A percentile compares a stretch with the other conserved stretches of the same genome.
phyloP scores from a whole-genome alignment of 1,140 invertebrate species.

The Caenorhabditis brenneri region DNA sequence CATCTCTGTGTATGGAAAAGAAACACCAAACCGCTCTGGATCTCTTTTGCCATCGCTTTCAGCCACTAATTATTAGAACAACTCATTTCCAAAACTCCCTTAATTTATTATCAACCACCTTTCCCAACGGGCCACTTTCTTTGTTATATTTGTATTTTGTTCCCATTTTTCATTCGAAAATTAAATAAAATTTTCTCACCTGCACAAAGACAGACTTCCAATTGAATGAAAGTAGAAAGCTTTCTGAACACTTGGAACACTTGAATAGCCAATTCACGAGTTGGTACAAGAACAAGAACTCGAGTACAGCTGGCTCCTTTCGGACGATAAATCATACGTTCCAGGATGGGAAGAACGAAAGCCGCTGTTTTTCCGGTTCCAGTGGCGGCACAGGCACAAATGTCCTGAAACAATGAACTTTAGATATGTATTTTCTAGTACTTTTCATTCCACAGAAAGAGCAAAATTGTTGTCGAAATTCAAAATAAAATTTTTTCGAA shows the following conservation, averaged over 20 bases:
- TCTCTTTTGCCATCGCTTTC: constrained; percentile 63
- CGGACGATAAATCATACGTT: constrained; percentile 83
- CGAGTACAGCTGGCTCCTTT: constrained; percentile 74
- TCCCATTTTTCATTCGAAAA: not conserved
- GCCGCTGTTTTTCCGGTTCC: constrained; percentile 98
- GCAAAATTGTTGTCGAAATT: no score
- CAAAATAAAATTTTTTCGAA: not conserved
- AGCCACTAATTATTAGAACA: constrained; percentile 58
- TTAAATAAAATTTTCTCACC: constrained; percentile 65
- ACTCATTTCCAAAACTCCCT: not conserved
- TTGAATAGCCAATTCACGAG: constrained; percentile 84
- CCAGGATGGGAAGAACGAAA: constrained; percentile 95
- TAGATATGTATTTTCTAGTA: no score
- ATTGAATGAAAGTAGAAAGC: constrained; percentile 83
- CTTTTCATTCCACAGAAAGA: not conserved
- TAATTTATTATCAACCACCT: constrained; percentile 10
- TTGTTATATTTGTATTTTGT: constrained; percentile 28
- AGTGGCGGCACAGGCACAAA: constrained; percentile 94
- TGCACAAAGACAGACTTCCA: constrained; percentile 73
- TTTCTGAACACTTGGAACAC: constrained; percentile 81
- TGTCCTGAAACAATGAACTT: constrained; percentile 74
- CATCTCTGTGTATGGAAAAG: constrained; percentile 67
- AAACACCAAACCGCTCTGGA: constrained; percentile 64
- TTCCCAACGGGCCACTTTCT: not conserved
- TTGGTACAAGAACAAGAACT: constrained; percentile 92